phyloP scores from a whole-genome alignment of 2,888 invertebrate species.

The Idaea straminata region DNA sequence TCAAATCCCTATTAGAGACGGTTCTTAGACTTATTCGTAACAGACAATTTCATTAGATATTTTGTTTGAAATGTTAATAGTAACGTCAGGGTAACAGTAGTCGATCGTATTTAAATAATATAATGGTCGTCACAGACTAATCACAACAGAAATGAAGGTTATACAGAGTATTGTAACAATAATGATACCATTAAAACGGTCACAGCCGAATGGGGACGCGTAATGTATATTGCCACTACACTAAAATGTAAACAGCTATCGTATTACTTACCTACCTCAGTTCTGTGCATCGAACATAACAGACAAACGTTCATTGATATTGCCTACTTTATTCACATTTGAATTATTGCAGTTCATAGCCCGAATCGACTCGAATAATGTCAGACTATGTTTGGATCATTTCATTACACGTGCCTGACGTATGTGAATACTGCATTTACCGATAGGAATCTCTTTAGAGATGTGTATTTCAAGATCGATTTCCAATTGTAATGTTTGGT shows the following conservation, averaged over 20 bases:
- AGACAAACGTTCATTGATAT: background rate
- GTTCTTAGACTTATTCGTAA: background rate
- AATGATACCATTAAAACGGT: slow-evolving; percentile 38
- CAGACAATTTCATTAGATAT: background rate
- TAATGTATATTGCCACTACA: slow-evolving; percentile 17
- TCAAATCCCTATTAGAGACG: background rate
- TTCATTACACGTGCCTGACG: background rate
- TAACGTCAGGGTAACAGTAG: background rate
- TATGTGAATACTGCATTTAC: too few relatives aligned
- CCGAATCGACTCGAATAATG: background rate
- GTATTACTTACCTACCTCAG: slow-evolving; percentile 12
- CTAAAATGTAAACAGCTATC: slow-evolving; percentile 21
- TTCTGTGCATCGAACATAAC: background rate
- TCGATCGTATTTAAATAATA: background rate
- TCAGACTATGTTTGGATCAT: background rate
- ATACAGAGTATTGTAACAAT: slow-evolving; percentile 19
- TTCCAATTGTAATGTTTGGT: background rate
- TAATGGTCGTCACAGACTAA: slow-evolving; percentile 28
- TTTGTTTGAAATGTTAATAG: background rate
- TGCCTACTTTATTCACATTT: background rate
- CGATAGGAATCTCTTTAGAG: background rate
- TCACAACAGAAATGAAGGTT: slow-evolving; percentile 35
- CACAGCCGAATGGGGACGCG: slow-evolving; percentile 33
- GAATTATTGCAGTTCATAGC: background rate
- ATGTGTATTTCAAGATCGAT: background rate